These are phyloP conservation scores for Laspeyria flexula DNA, from an alignment of 2,888 invertebrate genomes.

Conservation along the genomic window DNA sequence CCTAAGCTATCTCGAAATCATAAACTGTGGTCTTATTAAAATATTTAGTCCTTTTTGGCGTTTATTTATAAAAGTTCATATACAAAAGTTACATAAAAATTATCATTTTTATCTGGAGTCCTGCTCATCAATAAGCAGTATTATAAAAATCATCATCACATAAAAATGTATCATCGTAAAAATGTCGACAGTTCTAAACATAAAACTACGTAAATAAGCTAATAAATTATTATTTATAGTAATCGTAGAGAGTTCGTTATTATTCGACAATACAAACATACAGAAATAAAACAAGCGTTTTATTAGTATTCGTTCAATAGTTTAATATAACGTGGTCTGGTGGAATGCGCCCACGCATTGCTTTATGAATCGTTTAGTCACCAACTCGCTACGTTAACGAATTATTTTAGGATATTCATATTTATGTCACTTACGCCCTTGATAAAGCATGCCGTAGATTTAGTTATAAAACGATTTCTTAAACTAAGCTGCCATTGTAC, in stretches of 20 bases:
- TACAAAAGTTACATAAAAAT: too few species aligned
- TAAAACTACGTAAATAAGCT: not conserved
- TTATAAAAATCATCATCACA: too few species aligned
- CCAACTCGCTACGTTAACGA: constrained; percentile 32
- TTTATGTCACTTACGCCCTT: not conserved
- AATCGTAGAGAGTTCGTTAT: constrained; percentile 1
- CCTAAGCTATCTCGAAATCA: too few species aligned
- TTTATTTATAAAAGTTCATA: too few species aligned
- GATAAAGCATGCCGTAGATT: not conserved
- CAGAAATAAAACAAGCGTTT: constrained; percentile 24
- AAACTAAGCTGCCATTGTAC: too few species aligned
- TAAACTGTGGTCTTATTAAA: too few species aligned
- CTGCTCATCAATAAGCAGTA: too few species aligned
- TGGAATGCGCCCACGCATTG: constrained; percentile 33
- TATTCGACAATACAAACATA: constrained; percentile 8
- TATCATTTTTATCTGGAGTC: too few species aligned
- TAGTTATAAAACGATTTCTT: not conserved
- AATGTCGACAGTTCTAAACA: not conserved
- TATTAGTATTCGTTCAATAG: constrained; percentile 18
- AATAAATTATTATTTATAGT: constrained; percentile 1
- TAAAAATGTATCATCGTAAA: too few species aligned
- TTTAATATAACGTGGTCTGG: not conserved
- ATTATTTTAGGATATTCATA: constrained; percentile 39
- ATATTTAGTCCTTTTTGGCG: too few species aligned
- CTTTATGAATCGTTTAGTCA: constrained; percentile 43